A percentile compares a stretch with the other conserved stretches of the same genome.
Evolutionary conservation across 2,113 vertebrate species (phyloP).

Genomic region (Mobula hypostoma): DNA sequence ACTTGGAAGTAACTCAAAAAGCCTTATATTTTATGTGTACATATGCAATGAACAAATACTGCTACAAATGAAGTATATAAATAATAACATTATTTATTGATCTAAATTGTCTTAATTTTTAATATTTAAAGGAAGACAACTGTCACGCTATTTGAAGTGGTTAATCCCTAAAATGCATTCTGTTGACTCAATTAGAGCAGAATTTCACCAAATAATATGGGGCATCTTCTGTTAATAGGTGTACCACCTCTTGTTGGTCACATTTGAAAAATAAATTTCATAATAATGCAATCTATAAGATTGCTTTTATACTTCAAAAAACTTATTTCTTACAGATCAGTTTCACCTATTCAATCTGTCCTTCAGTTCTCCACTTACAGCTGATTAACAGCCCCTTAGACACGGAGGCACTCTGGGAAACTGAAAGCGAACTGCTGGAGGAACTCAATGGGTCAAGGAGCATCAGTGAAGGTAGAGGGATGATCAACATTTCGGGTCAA

Average conservation of each 20-base stretch:
- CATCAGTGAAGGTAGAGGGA: no score
- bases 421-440: no score
- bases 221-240: neutral
- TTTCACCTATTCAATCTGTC: neutral
- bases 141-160: neutral
- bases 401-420: no score
- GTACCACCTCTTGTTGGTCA: neutral
- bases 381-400: no score
- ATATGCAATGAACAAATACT: neutral
- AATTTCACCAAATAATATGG: neutral
- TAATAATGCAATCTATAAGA: neutral
- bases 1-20: neutral
- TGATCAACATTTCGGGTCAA: no score
- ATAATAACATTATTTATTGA: neutral
- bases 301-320: neutral
- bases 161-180: neutral
- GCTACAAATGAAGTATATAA: neutral
- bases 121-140: neutral
- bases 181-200: neutral
- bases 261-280: neutral
- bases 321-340: neutral
- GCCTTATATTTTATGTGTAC: neutral
- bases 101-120: constrained; percentile 9
- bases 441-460: no score
- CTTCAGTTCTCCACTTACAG: no score